These are phyloP conservation scores for Plodia interpunctella DNA, from an alignment of 1,140 invertebrate genomes.

Conservation along the genomic window DNA sequence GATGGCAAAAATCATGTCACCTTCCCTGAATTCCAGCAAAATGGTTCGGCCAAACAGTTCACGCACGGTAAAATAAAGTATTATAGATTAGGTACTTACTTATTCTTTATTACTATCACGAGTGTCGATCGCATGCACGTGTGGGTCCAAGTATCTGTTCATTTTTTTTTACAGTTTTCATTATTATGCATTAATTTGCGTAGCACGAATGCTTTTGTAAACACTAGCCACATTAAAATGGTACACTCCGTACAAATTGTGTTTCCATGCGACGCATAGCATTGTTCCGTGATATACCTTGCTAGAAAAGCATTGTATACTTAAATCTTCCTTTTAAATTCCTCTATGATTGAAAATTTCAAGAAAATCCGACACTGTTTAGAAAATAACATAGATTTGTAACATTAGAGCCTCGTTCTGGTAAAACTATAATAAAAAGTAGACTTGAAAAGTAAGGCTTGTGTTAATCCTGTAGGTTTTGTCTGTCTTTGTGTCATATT, in stretches of 20 bases:
- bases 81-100: constrained; percentile 78
- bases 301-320: no score
- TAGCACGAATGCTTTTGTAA: constrained; percentile 34
- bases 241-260: not conserved
- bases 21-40: constrained; percentile 91
- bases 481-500: no score
- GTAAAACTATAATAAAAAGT: no score
- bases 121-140: constrained; percentile 75
- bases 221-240: constrained; percentile 16
- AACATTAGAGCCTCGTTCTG: no score
- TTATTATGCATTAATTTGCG: constrained; percentile 36
- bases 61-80: constrained; percentile 87
- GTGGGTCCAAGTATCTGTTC: constrained; percentile 57
- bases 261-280: no score
- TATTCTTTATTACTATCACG: constrained; percentile 69
- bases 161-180: constrained; percentile 33
- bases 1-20: constrained; percentile 91
- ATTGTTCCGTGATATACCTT: no score
- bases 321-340: no score
- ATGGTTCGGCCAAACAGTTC: constrained; percentile 90
- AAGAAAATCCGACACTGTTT: no score
- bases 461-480: no score
- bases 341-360: no score
- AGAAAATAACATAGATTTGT: no score
- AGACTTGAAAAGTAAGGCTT: no score